Percentiles rank a stretch among this genome's conserved stretches.
phyloP scores from a whole-genome alignment of 2,113 vertebrate genomes.

The Amblyornis subalaris region DNA sequence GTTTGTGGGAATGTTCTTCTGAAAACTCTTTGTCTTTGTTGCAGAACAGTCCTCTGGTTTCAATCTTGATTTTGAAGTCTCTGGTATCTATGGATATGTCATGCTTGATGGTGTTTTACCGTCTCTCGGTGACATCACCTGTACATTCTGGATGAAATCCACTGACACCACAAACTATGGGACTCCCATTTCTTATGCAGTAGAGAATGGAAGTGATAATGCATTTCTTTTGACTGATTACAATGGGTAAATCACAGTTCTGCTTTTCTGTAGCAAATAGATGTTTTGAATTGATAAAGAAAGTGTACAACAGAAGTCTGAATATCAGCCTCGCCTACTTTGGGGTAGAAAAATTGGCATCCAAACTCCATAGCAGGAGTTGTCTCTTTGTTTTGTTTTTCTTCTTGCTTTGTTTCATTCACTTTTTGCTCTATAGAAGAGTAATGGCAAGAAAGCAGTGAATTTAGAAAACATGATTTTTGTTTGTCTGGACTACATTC shows the following conservation, averaged over 20 bases:
- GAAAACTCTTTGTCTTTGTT: slow-evolving; percentile 46
- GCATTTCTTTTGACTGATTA: slow-evolving; percentile 96
- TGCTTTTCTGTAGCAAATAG: background rate
- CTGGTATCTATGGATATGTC: slow-evolving; percentile 90
- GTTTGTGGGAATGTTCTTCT: background rate
- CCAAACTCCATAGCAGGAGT: background rate
- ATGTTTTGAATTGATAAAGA: background rate
- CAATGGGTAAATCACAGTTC: slow-evolving; percentile 84
- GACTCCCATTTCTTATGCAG: slow-evolving; percentile 92
- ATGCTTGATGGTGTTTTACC: slow-evolving; percentile 91
- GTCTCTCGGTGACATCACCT: slow-evolving; percentile 84
- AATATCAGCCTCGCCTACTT: background rate
- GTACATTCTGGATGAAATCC: slow-evolving; percentile 96
- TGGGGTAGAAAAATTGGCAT: background rate
- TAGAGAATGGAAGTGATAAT: slow-evolving; percentile 90
- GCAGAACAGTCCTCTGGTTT: slow-evolving; percentile 91
- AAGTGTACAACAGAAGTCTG: background rate
- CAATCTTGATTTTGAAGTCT: slow-evolving; percentile 96
- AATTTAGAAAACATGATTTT: background rate
- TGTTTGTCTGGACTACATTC: background rate
- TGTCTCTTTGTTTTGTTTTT: background rate
- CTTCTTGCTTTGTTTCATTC: background rate
- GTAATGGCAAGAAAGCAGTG: background rate
- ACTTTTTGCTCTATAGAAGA: background rate
- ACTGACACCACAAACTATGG: slow-evolving; percentile 89